These are phyloP conservation scores for Conomelus anceps DNA, from an alignment of 2,888 invertebrate genomes.

Conservation along the genomic window DNA sequence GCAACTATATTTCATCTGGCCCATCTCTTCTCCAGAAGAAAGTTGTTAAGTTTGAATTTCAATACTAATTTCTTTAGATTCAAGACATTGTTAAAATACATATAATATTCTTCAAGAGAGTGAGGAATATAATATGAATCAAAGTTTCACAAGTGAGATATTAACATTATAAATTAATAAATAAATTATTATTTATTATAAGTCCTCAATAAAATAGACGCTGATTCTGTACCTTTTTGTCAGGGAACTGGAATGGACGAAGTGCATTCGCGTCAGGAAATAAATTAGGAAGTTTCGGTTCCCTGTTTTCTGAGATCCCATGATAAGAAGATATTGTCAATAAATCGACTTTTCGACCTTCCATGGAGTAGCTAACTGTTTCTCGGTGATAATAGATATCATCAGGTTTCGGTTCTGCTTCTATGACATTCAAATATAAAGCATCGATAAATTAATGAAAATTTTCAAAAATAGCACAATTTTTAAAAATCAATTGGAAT, in stretches of 20 bases:
- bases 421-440: not conserved
- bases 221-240: slow-evolving; percentile 60
- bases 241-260: slow-evolving; percentile 65
- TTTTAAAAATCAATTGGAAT: not conserved
- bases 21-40: too few species aligned
- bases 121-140: too few species aligned
- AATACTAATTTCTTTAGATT: too few species aligned
- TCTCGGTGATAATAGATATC: slow-evolving; percentile 82
- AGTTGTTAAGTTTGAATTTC: too few species aligned
- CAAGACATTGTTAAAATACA: too few species aligned
- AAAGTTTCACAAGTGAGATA: too few species aligned
- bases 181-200: too few species aligned
- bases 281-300: slow-evolving; percentile 61
- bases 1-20: too few species aligned
- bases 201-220: too few species aligned
- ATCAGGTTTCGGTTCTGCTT: slow-evolving; percentile 42
- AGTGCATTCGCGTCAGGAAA: slow-evolving; percentile 62
- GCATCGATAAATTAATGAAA: not conserved
- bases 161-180: too few species aligned
- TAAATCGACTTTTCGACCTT: slow-evolving; percentile 70
- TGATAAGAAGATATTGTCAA: slow-evolving; percentile 76
- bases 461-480: not conserved
- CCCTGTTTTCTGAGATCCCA: slow-evolving; percentile 63
- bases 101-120: too few species aligned
- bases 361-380: slow-evolving; percentile 68